A percentile compares a stretch with the other conserved stretches of the same genome.
Conservation (phyloP, 2,113 vertebrate species). For the Phasianus colchicus region DNA sequence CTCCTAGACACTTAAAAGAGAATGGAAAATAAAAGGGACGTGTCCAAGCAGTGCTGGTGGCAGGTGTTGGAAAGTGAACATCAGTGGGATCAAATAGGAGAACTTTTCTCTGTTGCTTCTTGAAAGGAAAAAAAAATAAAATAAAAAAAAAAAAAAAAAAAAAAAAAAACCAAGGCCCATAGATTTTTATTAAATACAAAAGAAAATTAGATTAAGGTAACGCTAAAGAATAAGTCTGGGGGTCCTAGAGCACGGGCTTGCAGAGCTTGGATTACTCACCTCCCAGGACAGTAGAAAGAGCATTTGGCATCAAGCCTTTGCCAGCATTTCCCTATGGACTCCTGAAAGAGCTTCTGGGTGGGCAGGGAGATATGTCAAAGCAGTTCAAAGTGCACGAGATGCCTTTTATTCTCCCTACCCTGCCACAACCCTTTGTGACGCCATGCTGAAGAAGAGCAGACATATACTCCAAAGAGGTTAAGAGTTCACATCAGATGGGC, state of each 20-base stretch:
- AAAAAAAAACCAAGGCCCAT: slow-evolving; percentile 46
- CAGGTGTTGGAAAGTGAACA: slow-evolving; percentile 78
- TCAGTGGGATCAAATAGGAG: slow-evolving; percentile 81
- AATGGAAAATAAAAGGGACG: slow-evolving; percentile 85
- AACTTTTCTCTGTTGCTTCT: slow-evolving; percentile 78
- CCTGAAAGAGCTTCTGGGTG: slow-evolving; percentile 5
- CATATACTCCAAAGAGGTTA: neutral
- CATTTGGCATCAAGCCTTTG: neutral
- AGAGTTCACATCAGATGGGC: neutral
- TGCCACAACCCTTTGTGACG: neutral
- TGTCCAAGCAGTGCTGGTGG: slow-evolving; percentile 82
- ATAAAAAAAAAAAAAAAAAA: neutral
- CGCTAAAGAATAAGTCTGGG: slow-evolving; percentile 13
- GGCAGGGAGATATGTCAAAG: neutral
- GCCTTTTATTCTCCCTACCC: neutral
- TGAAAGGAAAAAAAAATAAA: slow-evolving; percentile 76
- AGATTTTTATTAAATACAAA: slow-evolving; percentile 69
- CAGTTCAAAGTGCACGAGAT: neutral
- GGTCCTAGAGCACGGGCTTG: neutral
- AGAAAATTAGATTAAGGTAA: slow-evolving; percentile 54
- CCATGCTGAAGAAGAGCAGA: neutral
- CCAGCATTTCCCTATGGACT: neutral
- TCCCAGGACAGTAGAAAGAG: slow-evolving; percentile 32
- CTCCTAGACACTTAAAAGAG: slow-evolving; percentile 82
- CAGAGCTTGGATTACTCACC: neutral